These are phyloP conservation scores for Spilosoma lubricipeda DNA, from an alignment of 2,888 invertebrate genomes.

Conservation along the genomic window DNA sequence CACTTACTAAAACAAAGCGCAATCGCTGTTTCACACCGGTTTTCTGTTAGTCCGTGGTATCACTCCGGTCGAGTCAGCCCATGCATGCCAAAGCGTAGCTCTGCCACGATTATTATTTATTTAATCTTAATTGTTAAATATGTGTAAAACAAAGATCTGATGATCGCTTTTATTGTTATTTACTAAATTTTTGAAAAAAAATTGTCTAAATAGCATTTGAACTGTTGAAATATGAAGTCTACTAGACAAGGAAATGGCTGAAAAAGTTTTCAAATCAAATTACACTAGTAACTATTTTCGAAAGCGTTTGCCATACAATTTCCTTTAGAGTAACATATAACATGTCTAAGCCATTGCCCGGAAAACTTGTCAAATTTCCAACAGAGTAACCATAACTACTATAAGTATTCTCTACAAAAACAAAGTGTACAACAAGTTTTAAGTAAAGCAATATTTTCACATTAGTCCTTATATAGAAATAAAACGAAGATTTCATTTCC, in stretches of 20 bases:
- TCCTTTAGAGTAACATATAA: not conserved
- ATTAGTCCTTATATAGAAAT: constrained; percentile 33
- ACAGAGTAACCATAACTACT: constrained; percentile 5
- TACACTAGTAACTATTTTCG: not conserved
- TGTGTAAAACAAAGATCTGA: no score
- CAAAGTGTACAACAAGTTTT: constrained; percentile 7
- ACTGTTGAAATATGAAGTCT: not conserved
- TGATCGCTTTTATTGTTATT: no score
- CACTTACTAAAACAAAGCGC: no score
- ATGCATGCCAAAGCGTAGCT: no score
- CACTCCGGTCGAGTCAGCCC: no score
- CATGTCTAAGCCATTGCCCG: constrained; percentile 2
- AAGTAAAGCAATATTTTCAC: constrained; percentile 32
- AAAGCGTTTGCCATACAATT: not conserved
- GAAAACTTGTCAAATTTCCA: constrained; percentile 14
- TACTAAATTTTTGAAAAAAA: no score
- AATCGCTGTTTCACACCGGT: no score
- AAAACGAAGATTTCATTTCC: constrained; percentile 38
- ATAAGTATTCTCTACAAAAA: not conserved
- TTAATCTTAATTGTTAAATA: no score
- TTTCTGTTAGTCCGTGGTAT: no score
- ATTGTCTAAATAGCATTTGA: not conserved
- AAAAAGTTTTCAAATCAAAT: not conserved
- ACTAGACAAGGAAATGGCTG: not conserved
- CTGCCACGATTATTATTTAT: no score